Evolutionary conservation across 2,113 vertebrate species (phyloP), one percentile per base, ranked within the genome.

Genomic region (Myiozetetes cayanensis): DNA sequence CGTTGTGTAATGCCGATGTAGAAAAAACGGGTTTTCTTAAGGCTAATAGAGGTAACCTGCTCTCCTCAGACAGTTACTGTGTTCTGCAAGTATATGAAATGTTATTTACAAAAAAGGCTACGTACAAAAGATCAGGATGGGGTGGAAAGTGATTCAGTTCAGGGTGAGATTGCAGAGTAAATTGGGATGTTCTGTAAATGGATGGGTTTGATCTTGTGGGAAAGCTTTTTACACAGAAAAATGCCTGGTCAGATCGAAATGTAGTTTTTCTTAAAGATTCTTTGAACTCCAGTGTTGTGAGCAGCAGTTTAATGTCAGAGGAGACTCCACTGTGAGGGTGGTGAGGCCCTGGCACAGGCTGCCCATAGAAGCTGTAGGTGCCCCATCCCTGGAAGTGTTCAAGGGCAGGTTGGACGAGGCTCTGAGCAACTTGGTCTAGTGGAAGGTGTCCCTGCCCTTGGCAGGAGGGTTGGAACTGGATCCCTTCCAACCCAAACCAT

Each of bases 301-400:
- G 19, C 7, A 22, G 59, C 27, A 52, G 44, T 18, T 56, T 2
- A 10, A 5, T 35, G 28, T 67, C 15, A 15, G 56, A 25, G 10
- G 8, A 41, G 33, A 28, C 28, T 71, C 4, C 0, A 0, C 25
- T 27, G 20, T 39, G 70, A 6, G 2, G 1, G 4, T 2, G 6
- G 10, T 5, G 2, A 39, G 39, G n/a, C 24, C 3, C 41, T 19
- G 55, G 31, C 17, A 47, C 11, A 35, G 24, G 21, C 14, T 83
- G 24, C 43, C 14, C 12, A 5, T 9, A 43, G 12, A 3, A 33
- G 21, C 0, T 33, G 31, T 44, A 43, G 47, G 1, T 77, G 22
- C 18, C 23, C 7, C 43, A 24, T 77, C 49, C 12, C 18, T 77
- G 31, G 31, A 33, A 50, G 14, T 35, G 22, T 77, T n/a, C 22